phyloP scores from a whole-genome alignment of 2,797 vertebrate genomes.

The Myioborus miniatus region DNA sequence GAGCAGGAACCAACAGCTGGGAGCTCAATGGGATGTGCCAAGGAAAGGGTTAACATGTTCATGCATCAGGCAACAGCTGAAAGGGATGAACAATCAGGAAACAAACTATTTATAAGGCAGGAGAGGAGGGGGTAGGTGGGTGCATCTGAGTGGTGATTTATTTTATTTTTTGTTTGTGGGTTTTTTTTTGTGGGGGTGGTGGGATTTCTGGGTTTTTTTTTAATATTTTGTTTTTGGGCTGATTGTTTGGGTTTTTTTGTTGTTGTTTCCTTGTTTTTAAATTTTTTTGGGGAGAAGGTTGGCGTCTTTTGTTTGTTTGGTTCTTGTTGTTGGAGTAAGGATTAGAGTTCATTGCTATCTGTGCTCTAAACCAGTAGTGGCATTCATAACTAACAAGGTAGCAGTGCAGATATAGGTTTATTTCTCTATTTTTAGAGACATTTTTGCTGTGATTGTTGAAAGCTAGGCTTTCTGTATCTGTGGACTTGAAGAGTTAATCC shows the following conservation, averaged over 20 bases:
- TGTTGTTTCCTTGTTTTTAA: background rate
- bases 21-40: background rate
- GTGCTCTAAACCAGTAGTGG: accelerated
- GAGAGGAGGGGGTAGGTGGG: accelerated
- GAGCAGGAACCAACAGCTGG: background rate
- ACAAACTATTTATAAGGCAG: background rate
- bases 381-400: background rate
- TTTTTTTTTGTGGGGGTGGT: too few species aligned
- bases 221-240: accelerated
- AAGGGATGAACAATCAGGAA: background rate
- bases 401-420: background rate
- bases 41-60: background rate
- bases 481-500: background rate
- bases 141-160: accelerated
- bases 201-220: too few species aligned
- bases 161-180: background rate
- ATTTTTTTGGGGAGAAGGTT: background rate
- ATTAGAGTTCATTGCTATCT: background rate
- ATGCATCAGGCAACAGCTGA: background rate
- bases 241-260: too few species aligned
- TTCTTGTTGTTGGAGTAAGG: background rate
- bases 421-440: background rate
- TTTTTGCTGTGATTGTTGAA: background rate
- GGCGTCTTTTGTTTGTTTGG: background rate
- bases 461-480: accelerated